These are phyloP conservation scores for Peromyscus attwateri DNA, from an alignment of 2,797 vertebrate genomes.

Conservation along the genomic window DNA sequence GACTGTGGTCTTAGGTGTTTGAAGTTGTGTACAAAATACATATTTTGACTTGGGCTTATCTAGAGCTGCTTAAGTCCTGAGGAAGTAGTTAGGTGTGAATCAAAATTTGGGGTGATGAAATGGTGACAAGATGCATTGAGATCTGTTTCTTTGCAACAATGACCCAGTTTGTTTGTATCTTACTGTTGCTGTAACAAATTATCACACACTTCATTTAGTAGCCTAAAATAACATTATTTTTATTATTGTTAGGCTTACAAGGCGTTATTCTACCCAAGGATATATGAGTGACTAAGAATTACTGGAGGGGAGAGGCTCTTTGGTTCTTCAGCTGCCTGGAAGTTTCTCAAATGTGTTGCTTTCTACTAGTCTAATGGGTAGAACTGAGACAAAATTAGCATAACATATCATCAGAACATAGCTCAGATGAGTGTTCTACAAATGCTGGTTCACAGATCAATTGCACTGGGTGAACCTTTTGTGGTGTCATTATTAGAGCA, in stretches of 20 bases:
- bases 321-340: background rate
- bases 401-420: background rate
- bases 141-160: background rate
- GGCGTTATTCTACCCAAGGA: background rate
- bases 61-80: background rate
- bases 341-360: background rate
- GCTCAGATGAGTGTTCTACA: background rate
- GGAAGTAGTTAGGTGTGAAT: background rate
- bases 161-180: slow-evolving; percentile 1
- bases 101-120: slow-evolving; percentile 19
- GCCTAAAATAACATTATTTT: slow-evolving; percentile 23
- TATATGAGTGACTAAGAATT: background rate
- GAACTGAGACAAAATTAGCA: slow-evolving; percentile 12
- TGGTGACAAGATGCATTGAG: slow-evolving; percentile 10
- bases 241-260: background rate
- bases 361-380: slow-evolving; percentile 32
- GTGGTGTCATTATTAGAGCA: background rate
- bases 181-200: slow-evolving; percentile 2
- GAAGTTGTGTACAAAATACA: background rate
- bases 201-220: background rate
- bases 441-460: background rate
- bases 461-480: background rate
- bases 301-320: background rate
- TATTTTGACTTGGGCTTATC: background rate
- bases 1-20: slow-evolving; percentile 45